Evolutionary conservation across 2,113 vertebrate species (phyloP).

Genomic region (Stegastes partitus): DNA sequence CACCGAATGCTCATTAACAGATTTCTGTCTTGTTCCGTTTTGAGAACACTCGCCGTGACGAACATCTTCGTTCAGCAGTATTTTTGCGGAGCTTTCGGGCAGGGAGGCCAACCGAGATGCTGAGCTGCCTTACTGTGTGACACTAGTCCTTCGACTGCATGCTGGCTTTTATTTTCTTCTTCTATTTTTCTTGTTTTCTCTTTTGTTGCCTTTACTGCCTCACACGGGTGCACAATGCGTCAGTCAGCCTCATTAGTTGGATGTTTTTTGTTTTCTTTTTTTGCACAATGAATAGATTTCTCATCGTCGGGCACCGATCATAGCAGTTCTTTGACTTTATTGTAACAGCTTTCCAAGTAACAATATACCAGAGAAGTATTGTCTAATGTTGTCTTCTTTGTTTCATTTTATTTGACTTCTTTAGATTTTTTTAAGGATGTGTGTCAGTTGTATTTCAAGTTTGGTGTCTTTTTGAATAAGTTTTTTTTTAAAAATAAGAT

Average conservation of each 20-base stretch:
- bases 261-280: too few relatives aligned
- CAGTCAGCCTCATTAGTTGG: neutral
- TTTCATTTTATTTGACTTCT: constrained; percentile 3
- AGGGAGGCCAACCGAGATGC: constrained; percentile 26
- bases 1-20: constrained; percentile 44
- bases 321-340: constrained; percentile 28
- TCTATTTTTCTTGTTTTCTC: neutral
- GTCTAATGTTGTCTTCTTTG: constrained; percentile 1
- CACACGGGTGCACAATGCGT: neutral
- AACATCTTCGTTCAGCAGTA: constrained; percentile 19
- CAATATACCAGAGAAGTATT: constrained; percentile 60
- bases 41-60: neutral
- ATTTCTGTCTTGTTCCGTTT: constrained; percentile 3
- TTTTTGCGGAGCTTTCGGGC: constrained; percentile 30
- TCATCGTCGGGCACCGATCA: constrained; percentile 1
- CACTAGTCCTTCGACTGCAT: constrained; percentile 28
- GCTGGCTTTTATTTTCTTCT: constrained; percentile 5
- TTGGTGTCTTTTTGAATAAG: neutral
- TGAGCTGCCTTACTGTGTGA: constrained; percentile 64
- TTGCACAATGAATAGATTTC: constrained; percentile 32
- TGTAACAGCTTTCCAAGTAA: constrained; percentile 17
- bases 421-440: neutral
- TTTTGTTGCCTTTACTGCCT: constrained; percentile 44
- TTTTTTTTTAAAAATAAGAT: neutral
- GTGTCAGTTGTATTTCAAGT: constrained; percentile 6